Evolutionary conservation across 1,140 invertebrate genomes (phyloP).

Genomic region (Solenopsis fugax): DNA sequence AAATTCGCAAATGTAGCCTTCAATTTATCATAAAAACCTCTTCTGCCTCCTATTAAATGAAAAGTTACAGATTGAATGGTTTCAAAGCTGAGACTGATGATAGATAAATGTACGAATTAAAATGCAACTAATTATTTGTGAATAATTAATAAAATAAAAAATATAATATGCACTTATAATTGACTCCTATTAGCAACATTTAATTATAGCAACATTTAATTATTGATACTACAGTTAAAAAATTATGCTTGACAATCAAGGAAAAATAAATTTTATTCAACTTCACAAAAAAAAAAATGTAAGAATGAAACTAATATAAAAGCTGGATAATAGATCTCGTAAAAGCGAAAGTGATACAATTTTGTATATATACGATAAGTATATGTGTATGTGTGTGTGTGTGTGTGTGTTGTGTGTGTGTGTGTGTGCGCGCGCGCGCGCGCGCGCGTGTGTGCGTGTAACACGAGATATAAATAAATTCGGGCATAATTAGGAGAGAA

Average conservation of each 20-base stretch:
- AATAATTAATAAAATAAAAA: not conserved
- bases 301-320: not conserved
- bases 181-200: not conserved
- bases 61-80: not conserved
- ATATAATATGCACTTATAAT: too few relatives aligned
- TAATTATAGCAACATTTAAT: constrained; percentile 1
- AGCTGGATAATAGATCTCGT: not conserved
- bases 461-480: not conserved
- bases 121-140: not conserved
- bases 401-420: too few relatives aligned
- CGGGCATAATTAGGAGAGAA: constrained; percentile 44
- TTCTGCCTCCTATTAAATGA: too few relatives aligned
- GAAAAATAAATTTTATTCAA: not conserved
- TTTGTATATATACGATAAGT: not conserved
- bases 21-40: too few relatives aligned
- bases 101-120: not conserved
- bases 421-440: too few relatives aligned
- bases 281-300: not conserved
- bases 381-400: not conserved
- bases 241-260: not conserved
- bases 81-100: not conserved
- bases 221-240: not conserved
- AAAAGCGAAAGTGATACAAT: not conserved
- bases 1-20: too few relatives aligned
- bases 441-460: not conserved